Evolutionary conservation across 2,113 vertebrate genomes (phyloP), one percentile per base, ranked within the genome.

Genomic region (Aptenodytes patagonicus): DNA sequence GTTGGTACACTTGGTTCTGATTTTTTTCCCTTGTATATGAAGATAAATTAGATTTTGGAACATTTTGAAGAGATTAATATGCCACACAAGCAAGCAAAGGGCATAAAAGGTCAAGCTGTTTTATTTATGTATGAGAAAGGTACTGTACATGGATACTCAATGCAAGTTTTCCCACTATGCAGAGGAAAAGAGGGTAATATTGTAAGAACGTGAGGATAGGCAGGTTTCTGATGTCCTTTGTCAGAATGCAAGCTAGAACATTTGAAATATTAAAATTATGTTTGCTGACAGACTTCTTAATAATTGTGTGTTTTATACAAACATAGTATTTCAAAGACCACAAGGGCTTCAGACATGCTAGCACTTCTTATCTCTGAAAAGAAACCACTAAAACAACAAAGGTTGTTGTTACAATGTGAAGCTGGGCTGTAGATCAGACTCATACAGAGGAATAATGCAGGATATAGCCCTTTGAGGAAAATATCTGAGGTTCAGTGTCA

Each of bases 31-130:
- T 14, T 69, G 13, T 60, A 34, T 70, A 62, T 80, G 54, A 92
- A 89, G 51, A 60, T 11, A 62, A 89, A 83, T 80, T n/a, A 69
- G 36, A 87, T 80, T 95, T 82, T 79, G 38, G 32, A 87, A 61
- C 15, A 76, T 92, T 95, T 49, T 66, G 13, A 89, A 66, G 24
- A 64, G 6, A 89, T 86, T 91, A 81, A 71, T 93, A 73, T 72
- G 51, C 46, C 3, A 0, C 32, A 89, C 24, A 81, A 79, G n/a
- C 24, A 78, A 85, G 20, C 8, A 94, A 87, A 83, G 9, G 28
- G 21, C 44, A 83, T 81, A 78, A 88, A 92, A 68, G 14, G 9
- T 90, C 51, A 90, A 54, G 16, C 14, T 90, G 28, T 17, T 88
- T 78, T 90, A 70, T 94, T 94, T 87, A 79, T 69, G 70, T 46